phyloP scores from a whole-genome alignment of 1,140 invertebrate species.

The Sminthurides bifidus region DNA sequence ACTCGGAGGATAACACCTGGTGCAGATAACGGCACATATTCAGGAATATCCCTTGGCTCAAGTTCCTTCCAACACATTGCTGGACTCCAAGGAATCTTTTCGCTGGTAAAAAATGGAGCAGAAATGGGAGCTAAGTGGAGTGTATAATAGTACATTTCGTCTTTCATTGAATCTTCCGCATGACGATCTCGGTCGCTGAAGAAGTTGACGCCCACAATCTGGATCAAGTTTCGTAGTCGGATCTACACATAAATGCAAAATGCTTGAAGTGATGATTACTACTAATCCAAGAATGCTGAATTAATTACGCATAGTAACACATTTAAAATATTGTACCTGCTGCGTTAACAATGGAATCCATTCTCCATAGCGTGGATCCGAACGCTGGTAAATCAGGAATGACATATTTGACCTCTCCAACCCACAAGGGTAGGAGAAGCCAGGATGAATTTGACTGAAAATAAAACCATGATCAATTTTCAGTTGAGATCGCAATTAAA shows the following conservation, averaged over 20 bases:
- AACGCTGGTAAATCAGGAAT: slow-evolving; percentile 29
- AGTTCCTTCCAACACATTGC: slow-evolving; percentile 55
- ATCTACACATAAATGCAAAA: slow-evolving; percentile 40
- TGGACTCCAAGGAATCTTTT: slow-evolving; percentile 47
- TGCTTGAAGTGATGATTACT: neutral
- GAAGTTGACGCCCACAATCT: slow-evolving; percentile 53
- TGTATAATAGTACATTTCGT: slow-evolving; percentile 49
- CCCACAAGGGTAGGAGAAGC: neutral
- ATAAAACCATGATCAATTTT: neutral
- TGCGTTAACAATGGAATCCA: slow-evolving; percentile 33
- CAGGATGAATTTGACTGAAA: neutral
- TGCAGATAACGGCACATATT: slow-evolving; percentile 33
- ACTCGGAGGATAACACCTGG: slow-evolving; percentile 33
- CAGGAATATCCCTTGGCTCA: slow-evolving; percentile 40
- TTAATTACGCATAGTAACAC: neutral
- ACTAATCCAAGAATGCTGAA: neutral
- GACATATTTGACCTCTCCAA: slow-evolving; percentile 23
- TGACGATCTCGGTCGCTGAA: too few species aligned
- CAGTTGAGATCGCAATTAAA: too few species aligned
- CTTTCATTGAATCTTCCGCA: slow-evolving; percentile 33
- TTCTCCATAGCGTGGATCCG: slow-evolving; percentile 30
- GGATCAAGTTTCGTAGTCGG: slow-evolving; percentile 57
- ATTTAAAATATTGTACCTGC: slow-evolving; percentile 26
- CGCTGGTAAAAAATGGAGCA: slow-evolving; percentile 76
- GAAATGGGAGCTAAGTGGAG: slow-evolving; percentile 65